These are phyloP conservation scores for Philotrypesis tridentata DNA, from an alignment of 1,140 invertebrate species.

Conservation along the genomic window DNA sequence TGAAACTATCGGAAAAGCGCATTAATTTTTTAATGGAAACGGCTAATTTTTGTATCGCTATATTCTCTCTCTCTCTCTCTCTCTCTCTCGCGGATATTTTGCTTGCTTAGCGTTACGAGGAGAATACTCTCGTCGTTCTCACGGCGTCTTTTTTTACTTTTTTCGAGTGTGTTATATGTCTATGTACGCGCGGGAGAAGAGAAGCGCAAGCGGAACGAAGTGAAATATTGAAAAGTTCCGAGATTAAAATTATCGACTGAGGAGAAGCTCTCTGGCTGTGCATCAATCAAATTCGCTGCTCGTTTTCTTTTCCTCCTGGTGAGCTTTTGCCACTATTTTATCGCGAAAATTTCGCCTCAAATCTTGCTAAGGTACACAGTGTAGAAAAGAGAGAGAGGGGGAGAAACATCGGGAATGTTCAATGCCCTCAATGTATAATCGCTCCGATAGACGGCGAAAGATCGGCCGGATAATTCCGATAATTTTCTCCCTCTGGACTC, in stretches of 20 bases:
- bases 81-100: no score
- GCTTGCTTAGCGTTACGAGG: background rate
- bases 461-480: no score
- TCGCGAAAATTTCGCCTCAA: no score
- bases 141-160: background rate
- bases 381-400: no score
- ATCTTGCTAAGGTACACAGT: no score
- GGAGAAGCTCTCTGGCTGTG: no score
- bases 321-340: no score
- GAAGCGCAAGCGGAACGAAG: background rate
- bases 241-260: background rate
- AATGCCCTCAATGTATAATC: no score
- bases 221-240: background rate
- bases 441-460: no score
- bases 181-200: background rate
- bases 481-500: no score
- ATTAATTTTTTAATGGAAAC: conserved; percentile 2
- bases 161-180: background rate
- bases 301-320: background rate
- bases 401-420: no score
- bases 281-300: background rate
- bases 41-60: background rate
- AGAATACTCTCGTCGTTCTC: background rate
- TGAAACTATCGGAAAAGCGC: conserved; percentile 31
- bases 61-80: no score